Base-by-base conservation (phyloP, 2,797 vertebrate genomes). In the Rousettus madagascariensis region DNA sequence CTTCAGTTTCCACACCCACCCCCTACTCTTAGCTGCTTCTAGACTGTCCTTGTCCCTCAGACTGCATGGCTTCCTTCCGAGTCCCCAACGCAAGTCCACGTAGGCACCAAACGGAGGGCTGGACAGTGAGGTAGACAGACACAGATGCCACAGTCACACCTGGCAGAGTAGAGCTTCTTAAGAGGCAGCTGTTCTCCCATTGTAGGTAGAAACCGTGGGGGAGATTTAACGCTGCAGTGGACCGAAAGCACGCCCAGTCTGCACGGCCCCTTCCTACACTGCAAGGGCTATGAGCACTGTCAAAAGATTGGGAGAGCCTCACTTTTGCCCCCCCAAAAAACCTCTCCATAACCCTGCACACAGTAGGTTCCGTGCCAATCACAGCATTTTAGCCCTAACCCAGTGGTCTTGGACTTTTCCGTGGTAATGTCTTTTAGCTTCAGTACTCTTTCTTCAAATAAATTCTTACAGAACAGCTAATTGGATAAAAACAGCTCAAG, bases 171-270 rank as follows among this genome's bases (percentile, higher is more conserved):
- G 41, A 15, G 41, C 74, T 61, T 38, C 15, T 19, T 6, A n/a
- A n/a, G 63, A n/a, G 83, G 63, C 6, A 9, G 61, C 8, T 6
- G 8, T 6, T 28, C 53, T 38, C 30, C n/a, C 59, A 8, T 57
- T 5, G 8, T 15, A 33, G 19, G 77, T 16, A 15, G 49, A 68
- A 51, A 15, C 8, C 0, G 17, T 22, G 33, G 30, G 66, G 30
- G 10, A 78, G 33, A 9, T 43, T 36, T 12, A 61, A 24, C 3
- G 1, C 13, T n/a, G 46, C 33, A 1, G 0, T 0, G 26, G 49
- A 7, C 80, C 13, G 22, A 53, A 22, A 46, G 43, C 4, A 20
- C 17, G 8, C 41, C 36, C 30, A 16, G 33, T 36, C 28, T 66
- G 41, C 26, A 15, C 20, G 22, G 15, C 41, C 3, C 20, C 57